Evolutionary conservation across 1,140 invertebrate species (phyloP).

Genomic region (Hylyphantes graminicola): DNA sequence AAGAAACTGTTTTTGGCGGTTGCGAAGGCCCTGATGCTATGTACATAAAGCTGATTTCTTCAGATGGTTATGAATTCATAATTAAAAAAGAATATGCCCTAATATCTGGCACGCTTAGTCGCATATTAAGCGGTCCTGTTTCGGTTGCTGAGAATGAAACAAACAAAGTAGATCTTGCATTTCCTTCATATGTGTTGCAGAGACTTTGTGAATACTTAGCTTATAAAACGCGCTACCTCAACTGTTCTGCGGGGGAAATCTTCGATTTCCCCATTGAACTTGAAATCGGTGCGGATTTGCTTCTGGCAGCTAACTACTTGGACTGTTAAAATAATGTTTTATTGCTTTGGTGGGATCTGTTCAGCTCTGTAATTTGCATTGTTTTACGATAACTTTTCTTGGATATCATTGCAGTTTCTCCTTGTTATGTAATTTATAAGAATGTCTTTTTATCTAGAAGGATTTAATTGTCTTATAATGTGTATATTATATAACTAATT

Average conservation of each 20-base stretch:
- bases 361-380: too few relatives aligned
- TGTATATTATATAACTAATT: too few relatives aligned
- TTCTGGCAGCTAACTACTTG: conserved; percentile 99
- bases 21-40: conserved; percentile 98
- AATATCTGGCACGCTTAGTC: conserved; percentile 98
- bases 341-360: too few relatives aligned
- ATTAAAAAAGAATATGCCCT: conserved; percentile 97
- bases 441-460: too few relatives aligned
- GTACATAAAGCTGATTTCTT: conserved; percentile 98
- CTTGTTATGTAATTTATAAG: too few relatives aligned
- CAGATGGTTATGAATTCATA: conserved; percentile 97
- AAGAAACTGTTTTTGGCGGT: conserved; percentile 80
- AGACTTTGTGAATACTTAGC: conserved; percentile 99
- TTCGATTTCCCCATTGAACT: conserved; percentile 98
- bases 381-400: too few relatives aligned
- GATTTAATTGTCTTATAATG: too few relatives aligned
- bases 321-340: conserved; percentile 83
- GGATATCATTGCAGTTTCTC: too few relatives aligned
- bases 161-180: conserved; percentile 98
- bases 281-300: conserved; percentile 95
- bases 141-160: conserved; percentile 99
- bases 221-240: conserved; percentile 99
- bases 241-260: conserved; percentile 99
- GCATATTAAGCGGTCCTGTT: conserved; percentile 87
- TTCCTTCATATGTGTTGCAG: conserved; percentile 98